phyloP scores from a whole-genome alignment of 2,797 vertebrate genomes.

The Myotis findleyi region DNA sequence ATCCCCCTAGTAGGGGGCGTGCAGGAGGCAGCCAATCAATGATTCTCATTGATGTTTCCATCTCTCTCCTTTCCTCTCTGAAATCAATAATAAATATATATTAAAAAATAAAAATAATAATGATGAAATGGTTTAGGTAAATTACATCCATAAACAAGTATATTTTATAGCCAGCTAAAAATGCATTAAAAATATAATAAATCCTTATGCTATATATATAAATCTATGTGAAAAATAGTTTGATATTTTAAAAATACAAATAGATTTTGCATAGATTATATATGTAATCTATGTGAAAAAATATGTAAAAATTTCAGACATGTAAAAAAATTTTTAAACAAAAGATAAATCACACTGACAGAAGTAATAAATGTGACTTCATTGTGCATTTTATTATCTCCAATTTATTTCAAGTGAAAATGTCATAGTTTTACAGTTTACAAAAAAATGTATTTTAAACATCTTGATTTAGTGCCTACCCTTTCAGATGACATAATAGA shows the following conservation, averaged over 20 bases:
- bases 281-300: neutral
- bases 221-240: neutral
- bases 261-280: neutral
- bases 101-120: no score
- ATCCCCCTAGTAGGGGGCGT: no score
- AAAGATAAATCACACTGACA: neutral
- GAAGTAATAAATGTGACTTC: neutral
- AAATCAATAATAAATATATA: no score
- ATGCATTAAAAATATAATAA: neutral
- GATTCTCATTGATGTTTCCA: no score
- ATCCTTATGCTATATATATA: neutral
- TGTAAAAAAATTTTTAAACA: neutral
- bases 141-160: neutral
- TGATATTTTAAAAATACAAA: neutral
- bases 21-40: no score
- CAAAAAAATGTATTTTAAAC: neutral
- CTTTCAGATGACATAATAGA: neutral
- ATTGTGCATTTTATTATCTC: neutral
- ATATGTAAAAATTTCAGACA: neutral
- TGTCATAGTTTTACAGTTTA: neutral
- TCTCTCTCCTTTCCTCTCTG: no score
- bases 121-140: neutral
- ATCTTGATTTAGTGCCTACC: neutral
- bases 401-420: neutral
- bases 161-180: neutral